Conservation (phyloP, 2,797 vertebrate species). For the Bradypodion pumilum region DNA sequence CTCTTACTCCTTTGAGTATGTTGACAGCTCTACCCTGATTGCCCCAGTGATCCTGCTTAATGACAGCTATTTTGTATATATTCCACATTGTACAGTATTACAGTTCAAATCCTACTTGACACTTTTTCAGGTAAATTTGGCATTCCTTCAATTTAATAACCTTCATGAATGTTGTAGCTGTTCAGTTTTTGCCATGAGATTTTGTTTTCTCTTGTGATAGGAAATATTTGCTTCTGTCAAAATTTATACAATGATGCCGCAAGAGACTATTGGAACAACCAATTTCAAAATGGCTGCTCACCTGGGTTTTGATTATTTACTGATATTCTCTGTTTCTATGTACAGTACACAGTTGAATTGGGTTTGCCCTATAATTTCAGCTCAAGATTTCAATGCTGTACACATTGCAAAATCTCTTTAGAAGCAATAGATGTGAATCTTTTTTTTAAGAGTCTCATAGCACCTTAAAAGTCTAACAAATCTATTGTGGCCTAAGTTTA, state of each 20-base stretch:
- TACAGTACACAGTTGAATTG: background rate
- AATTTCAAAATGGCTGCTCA: background rate
- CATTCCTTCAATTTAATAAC: background rate
- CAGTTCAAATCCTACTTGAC: background rate
- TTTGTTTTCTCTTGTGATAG: background rate
- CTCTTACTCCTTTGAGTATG: background rate
- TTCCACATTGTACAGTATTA: background rate
- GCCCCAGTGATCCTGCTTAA: background rate
- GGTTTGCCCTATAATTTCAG: background rate
- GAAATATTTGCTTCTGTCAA: background rate
- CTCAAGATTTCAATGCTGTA: background rate
- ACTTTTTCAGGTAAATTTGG: background rate
- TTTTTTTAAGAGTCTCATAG: background rate
- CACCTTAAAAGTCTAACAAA: background rate
- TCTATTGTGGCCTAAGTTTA: background rate
- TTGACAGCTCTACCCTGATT: background rate
- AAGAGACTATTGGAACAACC: conserved; percentile 1
- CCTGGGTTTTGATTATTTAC: background rate
- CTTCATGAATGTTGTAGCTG: background rate
- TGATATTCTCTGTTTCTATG: background rate
- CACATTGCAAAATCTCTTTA: too few species aligned
- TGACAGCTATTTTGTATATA: background rate
- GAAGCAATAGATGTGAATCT: background rate
- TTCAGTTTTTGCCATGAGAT: background rate
- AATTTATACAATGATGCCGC: background rate